Evolutionary conservation across 1,140 invertebrate genomes (phyloP), one percentile per base, ranked within the genome.

Genomic region (Drosophila grimshawi): DNA sequence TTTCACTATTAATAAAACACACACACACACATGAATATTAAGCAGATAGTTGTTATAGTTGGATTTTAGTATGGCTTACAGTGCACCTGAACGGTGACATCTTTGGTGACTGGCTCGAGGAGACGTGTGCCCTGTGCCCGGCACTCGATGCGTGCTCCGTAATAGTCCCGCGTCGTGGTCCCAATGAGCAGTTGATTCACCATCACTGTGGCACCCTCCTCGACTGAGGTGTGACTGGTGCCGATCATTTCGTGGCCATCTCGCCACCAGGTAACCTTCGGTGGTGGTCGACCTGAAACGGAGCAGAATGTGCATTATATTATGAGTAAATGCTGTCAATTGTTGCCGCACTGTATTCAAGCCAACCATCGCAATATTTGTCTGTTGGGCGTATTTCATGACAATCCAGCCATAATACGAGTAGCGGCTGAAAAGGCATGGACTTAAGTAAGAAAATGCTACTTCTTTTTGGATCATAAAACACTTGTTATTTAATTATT

Each of bases 251-350:
- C 92, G 33, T 94, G 93, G 53, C 94, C 94, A 72, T 96, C 95
- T 70, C 95, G 94, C 96, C 96, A 97, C 96, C 96, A 97, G 5
- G 95, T 96, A 35, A 97, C 94, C 60, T 94, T 93, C 2, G 96
- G 96, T 35, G 94, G 94, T 10, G 96, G 96, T 75, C 94, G 95
- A 74, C 95, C 95, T 95, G 75, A 3, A n/a, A 3, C 2, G 55
- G 27, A 52, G 61, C 19, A 5, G 27, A 32, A n/a, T 35, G 32
- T 10, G 8, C 5, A 11, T 45, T 10, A 30, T 29, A 11, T 65
- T 56, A 56, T 64, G 29, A 60, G 46, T 59, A 57, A 33, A 29
- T 39, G 39, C 11, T 32, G 19, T 32, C 43, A 19, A 62, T 60
- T 33, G 41, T 55, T 59, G 60, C 33, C 19, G 2, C 19, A 19